phyloP scores from a whole-genome alignment of 2,888 invertebrate genomes.

The Sarcophaga caerulescens region DNA sequence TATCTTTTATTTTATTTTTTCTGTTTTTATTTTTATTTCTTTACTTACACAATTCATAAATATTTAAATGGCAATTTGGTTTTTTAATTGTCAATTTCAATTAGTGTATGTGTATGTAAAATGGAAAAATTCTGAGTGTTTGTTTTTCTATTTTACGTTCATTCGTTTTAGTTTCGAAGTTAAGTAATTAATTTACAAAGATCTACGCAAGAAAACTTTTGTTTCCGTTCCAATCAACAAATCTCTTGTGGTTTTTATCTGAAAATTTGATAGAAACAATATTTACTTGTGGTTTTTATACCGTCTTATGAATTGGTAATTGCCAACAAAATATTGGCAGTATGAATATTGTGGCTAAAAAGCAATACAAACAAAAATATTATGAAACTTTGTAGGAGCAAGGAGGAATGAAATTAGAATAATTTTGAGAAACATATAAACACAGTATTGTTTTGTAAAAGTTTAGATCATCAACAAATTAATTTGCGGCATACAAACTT shows the following conservation, averaged over 20 bases:
- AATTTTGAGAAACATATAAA: no score
- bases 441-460: no score
- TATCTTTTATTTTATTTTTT: no score
- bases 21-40: no score
- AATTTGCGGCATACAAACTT: no score
- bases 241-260: slow-evolving; percentile 5
- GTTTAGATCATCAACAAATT: no score
- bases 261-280: slow-evolving; percentile 8
- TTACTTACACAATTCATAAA: not conserved
- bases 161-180: not conserved
- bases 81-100: slow-evolving; percentile 32
- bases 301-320: no score
- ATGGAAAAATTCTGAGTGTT: not conserved
- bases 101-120: not conserved
- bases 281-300: not conserved
- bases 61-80: not conserved
- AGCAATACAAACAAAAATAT: not conserved
- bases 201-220: no score
- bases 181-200: no score
- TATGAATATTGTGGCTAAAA: not conserved
- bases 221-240: not conserved
- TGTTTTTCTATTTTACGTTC: not conserved
- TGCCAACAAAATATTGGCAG: not conserved
- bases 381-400: no score
- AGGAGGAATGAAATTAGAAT: no score